These are phyloP conservation scores for Pedetes capensis DNA, from an alignment of 2,113 vertebrate genomes.

Conservation along the genomic window DNA sequence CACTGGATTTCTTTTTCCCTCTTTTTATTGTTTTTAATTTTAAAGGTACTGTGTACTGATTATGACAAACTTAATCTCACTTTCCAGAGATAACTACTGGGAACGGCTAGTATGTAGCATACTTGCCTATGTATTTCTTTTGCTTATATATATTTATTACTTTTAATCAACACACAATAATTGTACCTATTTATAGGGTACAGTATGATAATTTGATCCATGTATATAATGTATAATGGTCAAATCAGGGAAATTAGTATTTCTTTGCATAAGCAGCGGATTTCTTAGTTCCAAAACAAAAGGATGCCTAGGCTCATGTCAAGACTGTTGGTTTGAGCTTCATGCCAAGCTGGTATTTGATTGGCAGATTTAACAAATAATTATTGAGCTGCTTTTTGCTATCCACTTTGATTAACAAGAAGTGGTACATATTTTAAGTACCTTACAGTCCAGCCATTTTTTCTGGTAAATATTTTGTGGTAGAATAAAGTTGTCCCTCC, in stretches of 20 bases:
- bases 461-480: neutral
- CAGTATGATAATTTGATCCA: neutral
- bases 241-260: neutral
- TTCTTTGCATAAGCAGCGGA: neutral
- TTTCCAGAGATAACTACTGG: neutral
- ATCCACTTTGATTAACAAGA: constrained; percentile 27
- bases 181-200: neutral
- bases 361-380: neutral
- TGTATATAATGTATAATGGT: neutral
- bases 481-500: neutral
- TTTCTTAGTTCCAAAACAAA: constrained; percentile 29
- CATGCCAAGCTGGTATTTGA: constrained; percentile 1
- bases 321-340: constrained; percentile 1
- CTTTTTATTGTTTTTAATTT: neutral
- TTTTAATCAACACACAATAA: neutral
- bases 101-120: neutral
- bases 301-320: neutral
- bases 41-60: neutral
- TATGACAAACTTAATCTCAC: neutral
- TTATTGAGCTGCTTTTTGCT: neutral
- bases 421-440: neutral
- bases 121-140: neutral
- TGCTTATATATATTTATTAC: neutral
- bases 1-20: neutral
- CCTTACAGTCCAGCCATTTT: neutral